Conservation (phyloP, 2,888 invertebrate genomes). For the Loripinus fragilis region DNA sequence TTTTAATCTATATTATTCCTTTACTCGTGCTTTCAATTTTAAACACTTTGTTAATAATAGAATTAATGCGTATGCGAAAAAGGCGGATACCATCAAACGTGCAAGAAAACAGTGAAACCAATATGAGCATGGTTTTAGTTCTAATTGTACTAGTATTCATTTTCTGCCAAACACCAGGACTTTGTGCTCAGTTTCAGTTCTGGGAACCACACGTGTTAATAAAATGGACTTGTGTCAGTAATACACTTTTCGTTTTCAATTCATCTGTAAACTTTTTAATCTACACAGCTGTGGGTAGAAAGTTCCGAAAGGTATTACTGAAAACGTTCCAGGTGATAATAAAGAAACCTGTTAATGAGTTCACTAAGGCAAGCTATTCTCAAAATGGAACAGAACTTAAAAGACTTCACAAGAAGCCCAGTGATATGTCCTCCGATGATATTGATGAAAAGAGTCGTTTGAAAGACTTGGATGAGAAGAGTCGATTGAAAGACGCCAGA, state of each 20-base stretch:
- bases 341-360: conserved; percentile 16
- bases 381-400: conserved; percentile 18
- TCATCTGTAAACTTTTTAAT: conserved; percentile 79
- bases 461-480: conserved; percentile 1
- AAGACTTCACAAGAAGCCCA: neutral
- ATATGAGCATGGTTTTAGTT: conserved; percentile 75
- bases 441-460: neutral
- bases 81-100: conserved; percentile 67
- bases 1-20: conserved; percentile 70
- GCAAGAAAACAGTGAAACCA: conserved; percentile 72
- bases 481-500: conserved; percentile 4
- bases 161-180: conserved; percentile 77
- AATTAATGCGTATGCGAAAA: conserved; percentile 73
- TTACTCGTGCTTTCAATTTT: conserved; percentile 66
- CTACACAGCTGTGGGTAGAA: conserved; percentile 76
- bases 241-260: conserved; percentile 74
- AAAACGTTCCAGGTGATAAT: conserved; percentile 58
- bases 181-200: conserved; percentile 71
- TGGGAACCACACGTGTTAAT: conserved; percentile 61
- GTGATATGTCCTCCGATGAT: neutral
- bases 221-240: conserved; percentile 74
- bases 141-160: conserved; percentile 78
- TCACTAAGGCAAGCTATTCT: conserved; percentile 5
- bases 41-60: conserved; percentile 69
- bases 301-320: conserved; percentile 71